These are phyloP conservation scores for Monodelphis domestica DNA, from an alignment of 2,797 vertebrate genomes.

Conservation along the genomic window DNA sequence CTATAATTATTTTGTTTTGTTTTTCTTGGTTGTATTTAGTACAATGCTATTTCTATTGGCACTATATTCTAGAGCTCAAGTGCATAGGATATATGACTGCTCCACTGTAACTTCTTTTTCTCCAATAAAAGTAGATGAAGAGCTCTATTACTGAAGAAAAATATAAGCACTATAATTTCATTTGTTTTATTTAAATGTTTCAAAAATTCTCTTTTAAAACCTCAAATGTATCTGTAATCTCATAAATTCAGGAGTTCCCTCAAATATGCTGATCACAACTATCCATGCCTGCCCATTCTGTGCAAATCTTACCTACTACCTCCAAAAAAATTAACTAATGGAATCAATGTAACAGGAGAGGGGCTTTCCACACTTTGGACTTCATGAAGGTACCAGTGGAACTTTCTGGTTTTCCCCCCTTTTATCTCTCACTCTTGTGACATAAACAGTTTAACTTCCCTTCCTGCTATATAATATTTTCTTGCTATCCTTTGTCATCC, in stretches of 20 bases:
- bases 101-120: neutral
- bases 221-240: neutral
- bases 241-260: neutral
- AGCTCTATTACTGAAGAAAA: neutral
- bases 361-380: neutral
- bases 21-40: neutral
- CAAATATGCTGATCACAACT: neutral
- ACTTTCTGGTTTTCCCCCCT: no score
- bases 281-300: neutral
- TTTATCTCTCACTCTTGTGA: neutral
- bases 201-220: neutral
- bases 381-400: no score
- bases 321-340: neutral
- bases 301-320: neutral
- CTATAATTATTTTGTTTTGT: accelerated
- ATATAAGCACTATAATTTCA: neutral
- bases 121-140: neutral
- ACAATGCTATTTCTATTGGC: neutral
- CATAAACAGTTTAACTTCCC: neutral
- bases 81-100: neutral
- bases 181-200: neutral
- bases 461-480: neutral
- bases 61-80: neutral
- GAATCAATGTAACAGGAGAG: neutral
- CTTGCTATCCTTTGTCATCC: neutral